Evolutionary conservation across 1,140 invertebrate genomes (phyloP).

Genomic region (Galleria mellonella): DNA sequence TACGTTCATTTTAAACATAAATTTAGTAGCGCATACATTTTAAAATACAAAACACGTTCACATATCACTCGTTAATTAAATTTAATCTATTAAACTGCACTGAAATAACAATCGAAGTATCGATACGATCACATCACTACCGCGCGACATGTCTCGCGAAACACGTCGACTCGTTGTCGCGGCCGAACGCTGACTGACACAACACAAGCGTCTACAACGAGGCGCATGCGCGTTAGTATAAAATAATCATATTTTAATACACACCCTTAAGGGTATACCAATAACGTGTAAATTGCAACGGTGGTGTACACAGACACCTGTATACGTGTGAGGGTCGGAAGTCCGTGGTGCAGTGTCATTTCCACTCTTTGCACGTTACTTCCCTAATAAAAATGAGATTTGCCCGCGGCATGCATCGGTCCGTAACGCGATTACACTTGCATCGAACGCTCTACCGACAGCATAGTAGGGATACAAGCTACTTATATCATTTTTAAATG

Average conservation of each 20-base stretch:
- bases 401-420: conserved; percentile 24
- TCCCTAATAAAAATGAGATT: conserved; percentile 67
- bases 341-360: conserved; percentile 67
- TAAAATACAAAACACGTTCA: not conserved
- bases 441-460: conserved; percentile 17
- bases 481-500: not conserved
- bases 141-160: conserved; percentile 1
- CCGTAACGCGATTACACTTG: conserved; percentile 21
- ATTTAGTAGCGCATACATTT: not conserved
- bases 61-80: not conserved
- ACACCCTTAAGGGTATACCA: not conserved
- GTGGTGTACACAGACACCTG: conserved; percentile 47
- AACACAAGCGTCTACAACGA: conserved; percentile 25
- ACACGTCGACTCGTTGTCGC: conserved; percentile 21
- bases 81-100: conserved; percentile 4
- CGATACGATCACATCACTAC: conserved; percentile 30
- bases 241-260: conserved; percentile 15
- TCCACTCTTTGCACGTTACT: conserved; percentile 61
- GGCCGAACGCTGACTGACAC: conserved; percentile 29
- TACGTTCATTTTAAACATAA: not conserved
- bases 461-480: not conserved
- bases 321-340: conserved; percentile 59
- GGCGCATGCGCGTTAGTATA: conserved; percentile 19
- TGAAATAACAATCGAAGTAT: conserved; percentile 12
- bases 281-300: conserved; percentile 15